A percentile compares a stretch with the other conserved stretches of the same genome.
Conservation (phyloP, 2,113 vertebrate genomes). For the Uria aalge region DNA sequence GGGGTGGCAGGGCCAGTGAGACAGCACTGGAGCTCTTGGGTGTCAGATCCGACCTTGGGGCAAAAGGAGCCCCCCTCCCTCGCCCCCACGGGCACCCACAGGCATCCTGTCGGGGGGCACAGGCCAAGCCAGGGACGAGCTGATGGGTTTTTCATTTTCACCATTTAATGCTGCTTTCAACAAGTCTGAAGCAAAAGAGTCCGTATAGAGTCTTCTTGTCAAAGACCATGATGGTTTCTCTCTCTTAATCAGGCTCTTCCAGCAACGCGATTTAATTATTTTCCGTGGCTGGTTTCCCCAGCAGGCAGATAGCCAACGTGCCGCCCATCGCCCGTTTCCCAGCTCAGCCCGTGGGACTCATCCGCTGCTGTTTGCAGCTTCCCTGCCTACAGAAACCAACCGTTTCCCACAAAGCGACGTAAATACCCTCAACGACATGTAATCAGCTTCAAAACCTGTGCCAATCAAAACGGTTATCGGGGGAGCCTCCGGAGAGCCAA, state of each 20-base stretch:
- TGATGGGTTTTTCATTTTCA: fast-evolving
- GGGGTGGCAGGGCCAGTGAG: background rate
- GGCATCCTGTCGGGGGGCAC: background rate
- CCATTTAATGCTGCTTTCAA: background rate
- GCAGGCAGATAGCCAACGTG: background rate
- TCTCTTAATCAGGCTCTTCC: background rate
- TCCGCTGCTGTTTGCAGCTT: background rate
- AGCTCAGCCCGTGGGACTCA: fast-evolving
- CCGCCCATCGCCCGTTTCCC: background rate
- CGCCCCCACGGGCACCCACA: no score
- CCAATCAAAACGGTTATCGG: fast-evolving
- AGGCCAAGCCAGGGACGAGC: background rate
- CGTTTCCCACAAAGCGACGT: fast-evolving
- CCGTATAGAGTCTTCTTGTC: fast-evolving
- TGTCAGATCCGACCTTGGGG: fast-evolving
- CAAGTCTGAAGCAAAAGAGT: fast-evolving
- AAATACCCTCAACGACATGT: background rate
- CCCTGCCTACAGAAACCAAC: background rate
- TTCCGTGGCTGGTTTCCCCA: background rate
- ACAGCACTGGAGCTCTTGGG: background rate
- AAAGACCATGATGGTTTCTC: fast-evolving
- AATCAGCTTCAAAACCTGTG: background rate
- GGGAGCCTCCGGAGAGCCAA: background rate
- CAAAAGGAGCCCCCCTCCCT: background rate
- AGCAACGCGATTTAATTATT: background rate